Conservation (phyloP, 2,797 vertebrate species). For the Alcedo quadribrachys region DNA sequence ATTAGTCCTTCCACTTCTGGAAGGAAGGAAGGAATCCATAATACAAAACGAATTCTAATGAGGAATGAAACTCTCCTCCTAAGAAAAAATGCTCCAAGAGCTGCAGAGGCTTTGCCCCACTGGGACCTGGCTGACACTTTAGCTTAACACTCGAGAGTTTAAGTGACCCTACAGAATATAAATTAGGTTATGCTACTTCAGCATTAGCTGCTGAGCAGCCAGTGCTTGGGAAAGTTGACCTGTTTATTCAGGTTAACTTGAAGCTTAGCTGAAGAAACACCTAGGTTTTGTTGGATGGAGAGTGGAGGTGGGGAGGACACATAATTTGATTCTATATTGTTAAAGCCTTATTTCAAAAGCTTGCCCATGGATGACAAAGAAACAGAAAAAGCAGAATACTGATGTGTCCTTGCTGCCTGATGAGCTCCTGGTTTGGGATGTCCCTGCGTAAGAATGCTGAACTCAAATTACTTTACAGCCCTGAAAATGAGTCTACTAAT, state of each 20-base stretch:
- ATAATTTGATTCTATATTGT: neutral
- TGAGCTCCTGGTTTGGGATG: neutral
- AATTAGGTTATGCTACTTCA: constrained; percentile 37
- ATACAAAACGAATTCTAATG: neutral
- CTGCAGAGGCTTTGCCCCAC: neutral
- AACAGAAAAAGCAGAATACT: neutral
- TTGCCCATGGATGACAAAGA: neutral
- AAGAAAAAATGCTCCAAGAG: neutral
- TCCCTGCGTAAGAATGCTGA: neutral
- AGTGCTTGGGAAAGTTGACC: neutral
- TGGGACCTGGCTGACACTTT: constrained; percentile 43
- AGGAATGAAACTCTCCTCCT: neutral
- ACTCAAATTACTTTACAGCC: neutral
- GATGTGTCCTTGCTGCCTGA: neutral
- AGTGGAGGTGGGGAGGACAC: neutral
- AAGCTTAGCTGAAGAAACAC: neutral
- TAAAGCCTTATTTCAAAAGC: neutral
- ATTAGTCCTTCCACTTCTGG: constrained; percentile 22
- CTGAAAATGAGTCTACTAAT: neutral
- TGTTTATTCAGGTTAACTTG: neutral
- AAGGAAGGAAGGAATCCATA: neutral
- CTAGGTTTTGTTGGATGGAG: neutral
- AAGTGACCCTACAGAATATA: constrained; percentile 46
- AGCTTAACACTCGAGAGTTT: constrained; percentile 1
- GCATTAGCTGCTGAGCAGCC: neutral